Conservation (phyloP, 2,888 invertebrate species). For the Megalurothrips usitatus region DNA sequence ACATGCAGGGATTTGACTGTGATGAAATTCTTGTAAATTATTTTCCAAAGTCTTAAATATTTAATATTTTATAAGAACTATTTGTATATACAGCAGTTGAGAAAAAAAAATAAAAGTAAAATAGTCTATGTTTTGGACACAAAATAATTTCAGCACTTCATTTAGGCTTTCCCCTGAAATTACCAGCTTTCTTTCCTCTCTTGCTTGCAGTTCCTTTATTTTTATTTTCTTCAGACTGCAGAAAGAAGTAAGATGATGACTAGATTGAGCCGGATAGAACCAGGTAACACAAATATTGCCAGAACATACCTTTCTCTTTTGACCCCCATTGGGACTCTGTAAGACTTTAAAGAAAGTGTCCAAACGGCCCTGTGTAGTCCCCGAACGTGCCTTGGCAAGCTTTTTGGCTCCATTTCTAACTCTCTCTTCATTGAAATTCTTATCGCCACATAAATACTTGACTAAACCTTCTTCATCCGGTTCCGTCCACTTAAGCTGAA, state of each 20-base stretch:
- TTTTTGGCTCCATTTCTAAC: conserved; percentile 88
- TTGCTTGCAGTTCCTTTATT: conserved; percentile 65
- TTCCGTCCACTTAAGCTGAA: conserved; percentile 85
- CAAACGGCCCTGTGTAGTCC: conserved; percentile 85
- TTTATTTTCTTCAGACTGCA: conserved; percentile 65
- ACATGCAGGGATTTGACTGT: not conserved
- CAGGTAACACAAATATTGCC: no score
- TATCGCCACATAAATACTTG: conserved; percentile 85
- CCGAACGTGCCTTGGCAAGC: conserved; percentile 75
- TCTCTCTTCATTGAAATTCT: conserved; percentile 90
- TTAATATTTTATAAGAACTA: not conserved
- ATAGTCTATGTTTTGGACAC: not conserved
- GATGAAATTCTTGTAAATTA: not conserved
- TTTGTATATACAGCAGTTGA: not conserved
- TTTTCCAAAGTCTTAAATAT: not conserved
- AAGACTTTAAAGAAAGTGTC: conserved; percentile 92
- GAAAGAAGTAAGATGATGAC: not conserved
- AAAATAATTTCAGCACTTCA: not conserved
- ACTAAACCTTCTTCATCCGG: conserved; percentile 95
- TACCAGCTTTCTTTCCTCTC: conserved; percentile 54
- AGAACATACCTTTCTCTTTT: conserved; percentile 47
- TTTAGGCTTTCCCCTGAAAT: conserved; percentile 34
- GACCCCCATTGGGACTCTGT: conserved; percentile 43
- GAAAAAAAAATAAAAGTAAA: not conserved
- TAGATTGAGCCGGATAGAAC: not conserved